Conservation (phyloP, 2,888 invertebrate species). For the Stenoptilia bipunctidactyla region DNA sequence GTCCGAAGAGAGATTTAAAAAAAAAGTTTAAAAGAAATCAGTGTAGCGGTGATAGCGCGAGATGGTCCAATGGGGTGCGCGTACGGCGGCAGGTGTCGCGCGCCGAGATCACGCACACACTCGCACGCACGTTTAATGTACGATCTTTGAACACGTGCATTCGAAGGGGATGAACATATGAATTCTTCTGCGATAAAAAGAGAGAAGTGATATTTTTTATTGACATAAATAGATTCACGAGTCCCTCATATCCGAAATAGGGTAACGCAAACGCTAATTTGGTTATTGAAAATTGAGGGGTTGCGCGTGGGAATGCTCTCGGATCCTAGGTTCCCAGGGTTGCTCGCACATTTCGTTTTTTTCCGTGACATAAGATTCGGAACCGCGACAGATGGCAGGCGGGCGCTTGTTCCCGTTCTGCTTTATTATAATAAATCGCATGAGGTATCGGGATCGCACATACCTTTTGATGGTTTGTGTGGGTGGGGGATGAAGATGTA, state of each 20-base stretch:
- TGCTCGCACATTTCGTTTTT: conserved; percentile 66
- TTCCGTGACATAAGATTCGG: conserved; percentile 39
- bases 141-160: conserved; percentile 70
- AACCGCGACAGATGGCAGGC: conserved; percentile 70
- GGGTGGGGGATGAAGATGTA: conserved; percentile 63
- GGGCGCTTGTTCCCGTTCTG: conserved; percentile 58
- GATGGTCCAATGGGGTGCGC: conserved; percentile 60
- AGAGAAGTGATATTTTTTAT: conserved; percentile 58
- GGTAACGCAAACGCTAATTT: conserved; percentile 73
- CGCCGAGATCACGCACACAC: conserved; percentile 50
- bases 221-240: conserved; percentile 67
- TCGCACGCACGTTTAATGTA: conserved; percentile 47
- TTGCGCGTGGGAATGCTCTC: conserved; percentile 77
- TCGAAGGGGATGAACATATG: conserved; percentile 61
- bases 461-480: conserved; percentile 31
- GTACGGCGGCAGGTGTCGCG: conserved; percentile 60
- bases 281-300: conserved; percentile 73
- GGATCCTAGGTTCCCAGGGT: conserved; percentile 76
- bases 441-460: conserved; percentile 65
- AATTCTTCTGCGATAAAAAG: conserved; percentile 24
- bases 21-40: conserved; percentile 62
- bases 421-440: conserved; percentile 67
- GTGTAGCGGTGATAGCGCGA: conserved; percentile 65
- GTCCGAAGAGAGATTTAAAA: conserved; percentile 60
- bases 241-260: conserved; percentile 70